A percentile compares a stretch with the other conserved stretches of the same genome.
phyloP scores from a whole-genome alignment of 2,797 vertebrate species.

The Thripadectes ignobilis region DNA sequence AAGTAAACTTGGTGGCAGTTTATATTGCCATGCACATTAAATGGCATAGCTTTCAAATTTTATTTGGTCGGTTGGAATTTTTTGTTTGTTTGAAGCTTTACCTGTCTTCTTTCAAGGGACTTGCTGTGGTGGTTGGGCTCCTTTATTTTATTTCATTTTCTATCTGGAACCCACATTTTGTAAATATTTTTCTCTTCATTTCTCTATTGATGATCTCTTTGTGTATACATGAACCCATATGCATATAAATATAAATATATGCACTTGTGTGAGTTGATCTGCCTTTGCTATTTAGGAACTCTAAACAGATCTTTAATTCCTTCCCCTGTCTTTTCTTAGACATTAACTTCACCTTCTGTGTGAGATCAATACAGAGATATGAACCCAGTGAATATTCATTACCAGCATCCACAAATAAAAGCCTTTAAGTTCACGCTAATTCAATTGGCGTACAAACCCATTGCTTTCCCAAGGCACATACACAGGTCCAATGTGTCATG shows the following conservation, averaged over 20 bases:
- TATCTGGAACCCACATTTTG: neutral
- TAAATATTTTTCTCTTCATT: neutral
- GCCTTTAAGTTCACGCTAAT: neutral
- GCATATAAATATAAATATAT: neutral
- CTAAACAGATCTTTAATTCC: neutral
- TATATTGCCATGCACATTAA: neutral
- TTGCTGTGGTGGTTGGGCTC: neutral
- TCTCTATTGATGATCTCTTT: neutral
- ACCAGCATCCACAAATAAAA: neutral
- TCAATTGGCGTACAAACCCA: neutral
- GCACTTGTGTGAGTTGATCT: neutral
- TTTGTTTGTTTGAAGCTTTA: neutral
- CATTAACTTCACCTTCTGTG: neutral
- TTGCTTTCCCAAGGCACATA: neutral
- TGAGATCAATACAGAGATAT: neutral
- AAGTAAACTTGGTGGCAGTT: neutral
- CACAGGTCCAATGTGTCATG: neutral
- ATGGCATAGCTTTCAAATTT: neutral
- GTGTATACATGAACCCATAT: neutral
- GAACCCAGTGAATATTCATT: neutral
- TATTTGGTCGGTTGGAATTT: rapidly evolving
- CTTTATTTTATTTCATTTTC: neutral
- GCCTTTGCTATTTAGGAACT: neutral
- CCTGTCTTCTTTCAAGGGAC: neutral
- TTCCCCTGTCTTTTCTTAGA: neutral